These are phyloP conservation scores for Gobius niger DNA, from an alignment of 2,113 vertebrate species.

Conservation along the genomic window DNA sequence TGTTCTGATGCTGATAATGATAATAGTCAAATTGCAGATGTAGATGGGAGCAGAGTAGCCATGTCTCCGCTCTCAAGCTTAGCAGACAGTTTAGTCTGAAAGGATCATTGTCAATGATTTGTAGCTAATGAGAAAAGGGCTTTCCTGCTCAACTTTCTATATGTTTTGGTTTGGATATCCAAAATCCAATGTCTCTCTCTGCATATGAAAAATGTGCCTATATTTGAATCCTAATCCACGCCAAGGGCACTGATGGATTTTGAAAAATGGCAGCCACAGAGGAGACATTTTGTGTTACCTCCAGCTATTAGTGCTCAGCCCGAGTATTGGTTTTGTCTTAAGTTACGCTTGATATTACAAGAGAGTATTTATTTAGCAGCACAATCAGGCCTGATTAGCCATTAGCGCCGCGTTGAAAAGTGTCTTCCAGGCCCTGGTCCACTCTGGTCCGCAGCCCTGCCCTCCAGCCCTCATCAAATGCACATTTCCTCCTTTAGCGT, in stretches of 20 bases:
- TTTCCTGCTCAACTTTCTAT: constrained; percentile 6
- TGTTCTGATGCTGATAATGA: no score
- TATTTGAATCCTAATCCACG: constrained; percentile 25
- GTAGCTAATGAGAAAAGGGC: constrained; percentile 2
- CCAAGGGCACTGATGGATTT: constrained; percentile 53
- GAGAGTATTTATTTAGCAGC: constrained; percentile 66
- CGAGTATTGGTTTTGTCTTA: constrained; percentile 67
- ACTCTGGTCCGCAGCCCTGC: constrained; percentile 54
- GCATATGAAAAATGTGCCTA: constrained; percentile 4
- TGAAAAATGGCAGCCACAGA: constrained; percentile 53
- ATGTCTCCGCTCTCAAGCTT: neutral
- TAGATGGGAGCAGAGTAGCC: no score
- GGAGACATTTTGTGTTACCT: constrained; percentile 52
- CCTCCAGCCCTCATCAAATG: constrained; percentile 58
- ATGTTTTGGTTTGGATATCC: neutral
- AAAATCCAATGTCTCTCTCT: neutral
- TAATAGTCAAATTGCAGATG: no score
- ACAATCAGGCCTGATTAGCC: constrained; percentile 72
- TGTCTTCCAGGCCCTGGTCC: constrained; percentile 63
- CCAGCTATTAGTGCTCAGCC: constrained; percentile 47
- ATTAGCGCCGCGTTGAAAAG: constrained; percentile 71
- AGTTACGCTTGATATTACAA: constrained; percentile 66
- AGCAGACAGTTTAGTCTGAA: constrained; percentile 1
- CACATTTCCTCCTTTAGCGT: constrained; percentile 54
- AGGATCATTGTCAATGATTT: neutral